phyloP scores from a whole-genome alignment of 2,113 vertebrate species.

The Phalacrocorax carbo region DNA sequence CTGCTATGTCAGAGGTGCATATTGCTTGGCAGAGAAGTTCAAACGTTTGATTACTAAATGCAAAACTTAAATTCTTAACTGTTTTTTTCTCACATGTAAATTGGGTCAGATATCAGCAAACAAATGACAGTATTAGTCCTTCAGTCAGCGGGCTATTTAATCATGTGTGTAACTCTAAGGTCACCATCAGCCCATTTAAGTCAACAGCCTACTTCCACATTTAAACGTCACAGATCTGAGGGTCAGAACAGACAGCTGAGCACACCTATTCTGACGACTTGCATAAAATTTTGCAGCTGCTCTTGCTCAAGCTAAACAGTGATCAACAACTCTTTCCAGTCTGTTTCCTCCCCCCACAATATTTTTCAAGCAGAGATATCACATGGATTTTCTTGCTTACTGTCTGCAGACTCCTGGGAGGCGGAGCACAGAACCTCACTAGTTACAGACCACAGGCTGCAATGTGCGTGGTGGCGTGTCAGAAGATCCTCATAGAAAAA shows the following conservation, averaged over 20 bases:
- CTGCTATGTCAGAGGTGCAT: neutral
- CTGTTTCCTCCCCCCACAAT: fast-evolving
- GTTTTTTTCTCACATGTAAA: neutral
- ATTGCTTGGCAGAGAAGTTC: neutral
- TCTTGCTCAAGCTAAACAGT: neutral
- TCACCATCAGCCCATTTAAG: neutral
- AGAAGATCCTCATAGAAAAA: neutral
- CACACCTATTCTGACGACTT: neutral
- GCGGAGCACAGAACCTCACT: neutral
- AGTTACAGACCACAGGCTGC: neutral
- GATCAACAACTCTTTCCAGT: neutral
- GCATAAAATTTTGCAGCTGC: neutral
- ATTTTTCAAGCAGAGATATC: neutral
- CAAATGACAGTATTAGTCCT: neutral
- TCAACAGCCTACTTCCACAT: neutral
- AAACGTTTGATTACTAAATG: neutral
- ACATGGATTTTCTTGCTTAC: neutral
- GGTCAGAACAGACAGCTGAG: neutral
- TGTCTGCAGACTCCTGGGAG: neutral
- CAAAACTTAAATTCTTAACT: neutral
- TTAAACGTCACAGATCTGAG: neutral
- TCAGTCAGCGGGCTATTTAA: neutral
- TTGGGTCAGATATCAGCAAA: neutral
- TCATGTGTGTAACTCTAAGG: neutral
- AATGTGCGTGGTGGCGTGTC: fast-evolving